phyloP scores from a whole-genome alignment of 2,888 invertebrate species.

The Stenolophus ochropezus region DNA sequence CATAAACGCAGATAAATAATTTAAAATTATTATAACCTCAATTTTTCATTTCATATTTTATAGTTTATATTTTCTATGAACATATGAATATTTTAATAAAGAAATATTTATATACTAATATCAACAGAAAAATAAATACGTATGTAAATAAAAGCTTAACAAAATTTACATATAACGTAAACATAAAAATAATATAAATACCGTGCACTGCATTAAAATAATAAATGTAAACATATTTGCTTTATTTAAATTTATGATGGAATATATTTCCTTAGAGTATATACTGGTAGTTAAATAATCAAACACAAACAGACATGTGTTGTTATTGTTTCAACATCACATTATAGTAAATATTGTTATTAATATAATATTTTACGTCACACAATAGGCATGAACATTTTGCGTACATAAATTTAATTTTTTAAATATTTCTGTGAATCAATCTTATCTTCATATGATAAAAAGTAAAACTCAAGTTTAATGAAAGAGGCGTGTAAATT shows the following conservation, averaged over 20 bases:
- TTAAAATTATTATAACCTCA: background rate
- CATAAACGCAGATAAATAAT: background rate
- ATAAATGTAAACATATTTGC: background rate
- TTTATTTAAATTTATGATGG: background rate
- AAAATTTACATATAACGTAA: background rate
- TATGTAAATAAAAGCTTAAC: background rate
- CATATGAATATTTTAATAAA: background rate
- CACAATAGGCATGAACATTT: no score
- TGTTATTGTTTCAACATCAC: no score
- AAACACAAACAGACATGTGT: background rate
- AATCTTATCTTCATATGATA: no score
- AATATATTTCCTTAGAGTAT: background rate
- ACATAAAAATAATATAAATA: background rate
- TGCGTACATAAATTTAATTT: no score
- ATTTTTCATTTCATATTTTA: background rate
- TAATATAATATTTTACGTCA: no score
- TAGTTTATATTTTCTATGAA: background rate
- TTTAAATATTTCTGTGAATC: no score
- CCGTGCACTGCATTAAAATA: background rate
- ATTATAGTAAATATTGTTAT: no score
- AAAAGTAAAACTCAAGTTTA: no score
- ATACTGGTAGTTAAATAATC: background rate
- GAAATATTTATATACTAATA: background rate
- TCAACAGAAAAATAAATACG: background rate
- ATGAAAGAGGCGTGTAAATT: no score